Percentiles rank a stretch among this genome's conserved stretches.
Conservation (phyloP, 2,888 invertebrate species). For the Prostheceraeus crozeri region DNA sequence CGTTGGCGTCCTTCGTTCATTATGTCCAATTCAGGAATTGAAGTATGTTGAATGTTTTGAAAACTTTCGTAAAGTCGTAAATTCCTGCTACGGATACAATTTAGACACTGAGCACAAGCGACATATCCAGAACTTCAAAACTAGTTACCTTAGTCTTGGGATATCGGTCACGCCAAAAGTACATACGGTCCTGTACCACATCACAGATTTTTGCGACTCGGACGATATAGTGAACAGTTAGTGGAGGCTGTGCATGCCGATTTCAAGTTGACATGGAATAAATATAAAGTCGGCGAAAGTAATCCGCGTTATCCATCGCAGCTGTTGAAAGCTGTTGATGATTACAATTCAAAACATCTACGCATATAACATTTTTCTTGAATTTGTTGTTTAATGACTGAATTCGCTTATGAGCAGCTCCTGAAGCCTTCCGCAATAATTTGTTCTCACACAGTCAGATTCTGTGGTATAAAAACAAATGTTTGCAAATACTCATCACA, state of each 20-base stretch:
- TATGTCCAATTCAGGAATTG: neutral
- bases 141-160: conserved; percentile 10
- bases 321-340: neutral
- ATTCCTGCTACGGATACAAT: conserved; percentile 11
- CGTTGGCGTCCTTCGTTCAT: conserved; percentile 6
- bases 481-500: no score
- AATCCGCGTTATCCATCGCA: conserved; percentile 15
- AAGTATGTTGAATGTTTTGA: neutral
- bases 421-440: no score
- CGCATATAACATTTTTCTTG: no score
- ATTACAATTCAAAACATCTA: conserved; percentile 18
- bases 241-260: conserved; percentile 3
- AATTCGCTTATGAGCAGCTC: no score
- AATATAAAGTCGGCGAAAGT: neutral
- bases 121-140: neutral
- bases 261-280: conserved; percentile 4
- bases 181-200: neutral
- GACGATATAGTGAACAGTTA: neutral
- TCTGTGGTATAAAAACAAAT: no score
- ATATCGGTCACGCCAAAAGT: conserved; percentile 10
- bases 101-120: no score
- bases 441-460: no score
- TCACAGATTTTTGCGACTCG: conserved; percentile 8
- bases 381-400: no score
- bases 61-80: neutral